These are phyloP conservation scores for Morpho deidamia DNA, from an alignment of 2,888 invertebrate genomes.

Conservation along the genomic window DNA sequence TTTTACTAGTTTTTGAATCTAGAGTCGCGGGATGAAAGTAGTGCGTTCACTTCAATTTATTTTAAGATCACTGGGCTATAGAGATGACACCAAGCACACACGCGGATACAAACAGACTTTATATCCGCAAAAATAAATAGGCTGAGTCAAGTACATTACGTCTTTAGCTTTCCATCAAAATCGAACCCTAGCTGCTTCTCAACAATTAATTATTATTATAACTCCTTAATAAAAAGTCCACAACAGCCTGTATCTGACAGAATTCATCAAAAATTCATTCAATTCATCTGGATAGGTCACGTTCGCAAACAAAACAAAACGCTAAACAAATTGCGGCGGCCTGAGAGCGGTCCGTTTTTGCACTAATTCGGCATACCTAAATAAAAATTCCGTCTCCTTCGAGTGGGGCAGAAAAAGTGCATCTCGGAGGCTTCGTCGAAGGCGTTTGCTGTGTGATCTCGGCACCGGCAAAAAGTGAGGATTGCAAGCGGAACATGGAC, in stretches of 20 bases:
- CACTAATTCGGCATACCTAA: constrained; percentile 78
- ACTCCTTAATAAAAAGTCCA: background rate
- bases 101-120: too few relatives aligned
- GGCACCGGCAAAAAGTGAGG: constrained; percentile 41
- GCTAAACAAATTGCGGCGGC: constrained; percentile 71
- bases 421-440: constrained; percentile 52
- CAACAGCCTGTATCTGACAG: constrained; percentile 42
- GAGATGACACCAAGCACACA: too few relatives aligned
- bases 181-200: too few relatives aligned
- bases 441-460: constrained; percentile 36
- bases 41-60: too few relatives aligned
- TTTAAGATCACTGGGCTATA: too few relatives aligned
- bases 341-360: constrained; percentile 65
- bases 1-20: too few relatives aligned
- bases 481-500: constrained; percentile 45
- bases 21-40: too few relatives aligned
- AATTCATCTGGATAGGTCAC: constrained; percentile 35
- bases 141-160: too few relatives aligned
- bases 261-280: constrained; percentile 55
- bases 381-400: constrained; percentile 76
- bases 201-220: too few relatives aligned
- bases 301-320: constrained; percentile 69
- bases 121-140: too few relatives aligned
- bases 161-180: too few relatives aligned
- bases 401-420: constrained; percentile 51